Evolutionary conservation across 2,888 invertebrate genomes (phyloP).

Genomic region (Heliconius sara): DNA sequence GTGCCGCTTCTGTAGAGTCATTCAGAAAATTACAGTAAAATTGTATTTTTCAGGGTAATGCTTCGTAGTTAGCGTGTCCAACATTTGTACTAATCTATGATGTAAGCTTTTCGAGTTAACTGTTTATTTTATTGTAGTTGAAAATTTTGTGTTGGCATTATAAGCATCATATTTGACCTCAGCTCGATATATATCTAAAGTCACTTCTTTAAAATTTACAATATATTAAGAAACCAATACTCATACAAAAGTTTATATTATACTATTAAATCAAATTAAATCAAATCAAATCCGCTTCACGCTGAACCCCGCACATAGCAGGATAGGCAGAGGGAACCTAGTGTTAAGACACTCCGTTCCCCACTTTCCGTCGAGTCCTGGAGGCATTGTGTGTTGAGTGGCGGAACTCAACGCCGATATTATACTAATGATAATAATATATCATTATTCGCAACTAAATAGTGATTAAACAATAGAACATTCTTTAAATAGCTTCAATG

Average conservation of each 20-base stretch:
- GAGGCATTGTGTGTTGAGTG: no score
- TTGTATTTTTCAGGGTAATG: constrained; percentile 45
- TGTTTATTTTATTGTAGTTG: neutral
- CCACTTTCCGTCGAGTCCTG: no score
- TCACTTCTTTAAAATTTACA: neutral
- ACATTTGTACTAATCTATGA: constrained; percentile 12
- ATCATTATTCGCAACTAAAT: neutral
- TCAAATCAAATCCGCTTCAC: no score
- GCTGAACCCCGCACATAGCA: no score
- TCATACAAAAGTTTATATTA: no score
- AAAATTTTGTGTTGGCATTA: neutral
- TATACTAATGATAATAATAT: neutral
- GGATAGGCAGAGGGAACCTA: no score
- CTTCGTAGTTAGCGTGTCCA: constrained; percentile 36
- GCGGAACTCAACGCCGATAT: no score
- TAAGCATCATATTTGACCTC: neutral
- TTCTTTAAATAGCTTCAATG: neutral
- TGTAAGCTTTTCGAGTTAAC: constrained; percentile 2
- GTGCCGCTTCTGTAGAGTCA: constrained; percentile 62
- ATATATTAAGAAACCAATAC: neutral
- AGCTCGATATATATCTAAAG: neutral
- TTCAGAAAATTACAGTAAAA: constrained; percentile 62
- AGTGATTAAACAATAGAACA: neutral
- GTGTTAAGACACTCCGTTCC: no score
- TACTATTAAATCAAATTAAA: no score